Evolutionary conservation across 2,888 invertebrate species (phyloP).

Genomic region (Sympetrum striolatum): DNA sequence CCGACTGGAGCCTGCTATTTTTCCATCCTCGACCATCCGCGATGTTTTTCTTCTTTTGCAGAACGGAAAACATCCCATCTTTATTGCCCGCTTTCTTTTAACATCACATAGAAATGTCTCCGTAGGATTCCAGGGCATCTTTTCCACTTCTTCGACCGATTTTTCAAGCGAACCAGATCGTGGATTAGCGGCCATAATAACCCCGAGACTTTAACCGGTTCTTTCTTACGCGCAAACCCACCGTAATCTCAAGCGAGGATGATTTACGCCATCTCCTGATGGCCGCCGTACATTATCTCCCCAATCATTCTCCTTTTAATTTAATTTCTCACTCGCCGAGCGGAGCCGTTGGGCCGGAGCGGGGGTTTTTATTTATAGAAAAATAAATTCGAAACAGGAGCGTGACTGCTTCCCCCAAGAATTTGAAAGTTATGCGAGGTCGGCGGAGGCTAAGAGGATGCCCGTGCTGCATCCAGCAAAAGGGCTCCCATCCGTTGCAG

Average conservation of each 20-base stretch:
- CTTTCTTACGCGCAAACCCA: too few species aligned
- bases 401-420: not conserved
- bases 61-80: too few species aligned
- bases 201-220: too few species aligned
- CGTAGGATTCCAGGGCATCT: too few species aligned
- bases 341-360: not conserved
- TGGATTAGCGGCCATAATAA: too few species aligned
- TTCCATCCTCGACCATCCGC: too few species aligned
- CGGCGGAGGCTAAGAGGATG: not conserved
- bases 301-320: not conserved
- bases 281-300: not conserved
- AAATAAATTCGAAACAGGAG: not conserved
- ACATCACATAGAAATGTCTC: too few species aligned
- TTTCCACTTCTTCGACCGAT: too few species aligned
- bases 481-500: not conserved
- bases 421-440: not conserved
- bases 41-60: too few species aligned
- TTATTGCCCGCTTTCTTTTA: too few species aligned
- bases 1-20: too few species aligned
- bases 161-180: too few species aligned
- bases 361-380: not conserved
- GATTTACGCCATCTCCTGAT: not conserved
- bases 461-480: not conserved
- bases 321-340: not conserved
- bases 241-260: not conserved